Evolutionary conservation across 2,797 vertebrate species (phyloP), one percentile per base, ranked within the genome.

Genomic region (Mus minutoides): DNA sequence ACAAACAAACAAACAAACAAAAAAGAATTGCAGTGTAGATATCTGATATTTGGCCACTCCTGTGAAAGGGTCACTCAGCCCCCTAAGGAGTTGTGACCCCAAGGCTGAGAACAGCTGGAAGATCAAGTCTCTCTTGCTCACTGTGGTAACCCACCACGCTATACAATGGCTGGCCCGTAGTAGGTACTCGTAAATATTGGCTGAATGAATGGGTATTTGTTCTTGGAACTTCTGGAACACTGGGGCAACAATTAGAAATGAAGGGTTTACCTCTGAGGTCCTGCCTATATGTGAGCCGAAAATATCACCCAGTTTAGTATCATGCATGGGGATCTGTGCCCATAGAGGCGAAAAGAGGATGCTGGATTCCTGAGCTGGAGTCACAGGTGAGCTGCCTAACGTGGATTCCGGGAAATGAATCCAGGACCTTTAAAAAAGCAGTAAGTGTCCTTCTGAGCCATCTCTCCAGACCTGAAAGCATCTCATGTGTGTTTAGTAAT

Each of bases 261-360:
- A 83, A 75, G 19, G 9, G 37, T 58, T 96, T 75, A 49, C 11
- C n/a, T 56, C 13, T 96, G 89, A 92, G 82, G 56, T 87, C n/a
- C 54, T 37, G 13, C 22, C n/a, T 73, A 37, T 12, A 31, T 17
- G 12, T 52, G 34, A 64, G 34, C 21, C 56, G 49, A 40, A 85
- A 52, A 54, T 71, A 13, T 76, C 54, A 43, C 43, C 37, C 69
- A 10, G 37, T 43, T 92, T 83, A 2, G 3, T 67, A 2, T 86
- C 12, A 3, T 24, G 31, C 14, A 12, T 14, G 60, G 83, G 43
- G 60, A 64, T 84, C 64, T 85, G 60, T 14, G 60, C 29, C 37
- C 17, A 4, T 49, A 62, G 43, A 14, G 21, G 43, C 2, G 6
- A 49, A 43, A 49, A 24, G 43, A 31, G 60, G 83, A 24, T 11